Base-by-base conservation (phyloP, 2,113 vertebrate species). In the Muntiacus muntjak region DNA sequence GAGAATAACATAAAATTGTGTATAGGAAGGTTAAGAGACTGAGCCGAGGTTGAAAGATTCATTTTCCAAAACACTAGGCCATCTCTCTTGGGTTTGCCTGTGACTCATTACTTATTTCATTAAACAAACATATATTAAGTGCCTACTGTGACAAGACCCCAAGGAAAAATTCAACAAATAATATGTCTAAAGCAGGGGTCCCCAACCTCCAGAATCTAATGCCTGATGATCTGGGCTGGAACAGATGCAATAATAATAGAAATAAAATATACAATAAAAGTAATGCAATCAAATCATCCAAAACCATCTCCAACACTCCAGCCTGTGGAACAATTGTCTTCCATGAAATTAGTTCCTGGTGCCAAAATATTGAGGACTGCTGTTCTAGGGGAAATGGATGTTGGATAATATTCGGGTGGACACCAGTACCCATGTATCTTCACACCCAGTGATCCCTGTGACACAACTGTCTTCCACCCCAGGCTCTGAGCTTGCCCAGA, bases 31-130 rank as follows among this genome's bases (percentile, higher is more conserved):
- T 67, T 85, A 96, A 92, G 81, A 95, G 57, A 92, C 3, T 58
- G 58, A 9, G 52, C 67, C 2, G 15, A 85, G 36, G 87, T 64
- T 62, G 50, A 82, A 92, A 95, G 96, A 85, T 91, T 43, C 43
- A 94, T 87, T 95, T 82, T 21, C 43, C 90, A 85, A 86, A 95
- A 96, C 14, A 25, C 50, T 52, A 83, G 52, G 62, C 33, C 74
- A 67, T 76, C 85, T 71, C 54, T 97, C 64, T 52, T 88, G 40
- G 50, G 33, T 62, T 96, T 95, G 86, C 5, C 62, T 47, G 1
- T 87, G 79, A 94, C 74, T 94, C 6, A 8, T 57, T 91, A 55
- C 33, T 95, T 97, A 93, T 87, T 97, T 96, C 91, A 92, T 92
- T 97, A 86, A 92, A 96, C 47, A 93, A 95, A 81, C 19, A 55